phyloP scores from a whole-genome alignment of 2,797 vertebrate species.

The Gobio occitaniae region DNA sequence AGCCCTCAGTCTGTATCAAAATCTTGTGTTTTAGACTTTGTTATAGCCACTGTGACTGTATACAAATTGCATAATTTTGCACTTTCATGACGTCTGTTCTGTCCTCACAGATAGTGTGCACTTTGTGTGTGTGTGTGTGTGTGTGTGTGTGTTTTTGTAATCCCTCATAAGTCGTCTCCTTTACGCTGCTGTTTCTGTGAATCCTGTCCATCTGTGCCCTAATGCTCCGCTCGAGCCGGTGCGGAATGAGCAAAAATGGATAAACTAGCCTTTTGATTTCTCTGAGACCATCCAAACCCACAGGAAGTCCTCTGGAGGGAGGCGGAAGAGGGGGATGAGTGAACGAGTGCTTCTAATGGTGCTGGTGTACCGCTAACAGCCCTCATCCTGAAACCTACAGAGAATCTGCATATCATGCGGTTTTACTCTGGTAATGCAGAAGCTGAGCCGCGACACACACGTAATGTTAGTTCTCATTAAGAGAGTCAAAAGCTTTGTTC shows the following conservation, averaged over 20 bases:
- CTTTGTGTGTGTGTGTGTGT: not conserved
- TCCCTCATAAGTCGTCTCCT: slow-evolving; percentile 1
- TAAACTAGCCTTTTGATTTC: slow-evolving; percentile 31
- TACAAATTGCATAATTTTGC: not conserved
- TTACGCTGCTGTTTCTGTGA: slow-evolving; percentile 11
- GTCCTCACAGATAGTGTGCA: not conserved
- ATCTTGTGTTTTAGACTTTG: no score
- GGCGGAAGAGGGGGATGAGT: not conserved
- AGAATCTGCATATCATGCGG: slow-evolving; percentile 42
- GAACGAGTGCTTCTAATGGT: slow-evolving; percentile 28
- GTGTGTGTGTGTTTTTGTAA: slow-evolving; percentile 12
- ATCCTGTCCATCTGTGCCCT: slow-evolving; percentile 32
- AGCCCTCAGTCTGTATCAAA: not conserved
- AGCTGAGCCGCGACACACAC: not conserved
- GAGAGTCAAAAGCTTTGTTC: no score
- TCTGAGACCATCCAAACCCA: slow-evolving; percentile 8
- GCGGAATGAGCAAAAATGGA: not conserved
- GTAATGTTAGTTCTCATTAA: no score
- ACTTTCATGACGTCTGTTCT: not conserved
- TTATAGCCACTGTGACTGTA: not conserved
- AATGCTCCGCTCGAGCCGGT: not conserved
- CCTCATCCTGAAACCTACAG: slow-evolving; percentile 47
- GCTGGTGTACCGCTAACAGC: slow-evolving; percentile 34
- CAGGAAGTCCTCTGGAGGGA: slow-evolving; percentile 13
- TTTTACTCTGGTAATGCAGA: slow-evolving; percentile 34